Percentiles rank a stretch among this genome's conserved stretches.
These are phyloP conservation scores for Cydia fagiglandana DNA, from an alignment of 1,140 invertebrate genomes.

Conservation along the genomic window DNA sequence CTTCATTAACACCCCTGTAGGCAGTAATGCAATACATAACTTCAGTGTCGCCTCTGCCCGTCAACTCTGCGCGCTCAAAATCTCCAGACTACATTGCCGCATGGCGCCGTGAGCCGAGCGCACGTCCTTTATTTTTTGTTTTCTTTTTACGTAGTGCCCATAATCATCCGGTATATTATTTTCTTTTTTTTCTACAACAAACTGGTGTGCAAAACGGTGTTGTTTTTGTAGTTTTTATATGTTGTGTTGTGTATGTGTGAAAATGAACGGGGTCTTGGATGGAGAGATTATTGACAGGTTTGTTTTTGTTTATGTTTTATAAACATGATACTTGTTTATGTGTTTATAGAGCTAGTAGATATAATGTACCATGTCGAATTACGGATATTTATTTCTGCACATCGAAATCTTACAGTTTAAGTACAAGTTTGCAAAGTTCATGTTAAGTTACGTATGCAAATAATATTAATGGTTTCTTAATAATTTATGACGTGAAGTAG, in stretches of 20 bases:
- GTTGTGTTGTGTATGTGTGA: slow-evolving; percentile 14
- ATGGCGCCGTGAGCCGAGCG: slow-evolving; percentile 7
- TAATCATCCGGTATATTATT: neutral
- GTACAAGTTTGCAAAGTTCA: too few species aligned
- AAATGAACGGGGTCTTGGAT: slow-evolving; percentile 23
- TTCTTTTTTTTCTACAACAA: slow-evolving; percentile 17
- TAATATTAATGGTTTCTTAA: too few species aligned
- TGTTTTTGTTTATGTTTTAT: slow-evolving; percentile 2
- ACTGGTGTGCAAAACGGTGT: slow-evolving; percentile 6
- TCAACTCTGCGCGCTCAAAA: neutral
- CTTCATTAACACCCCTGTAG: neutral
- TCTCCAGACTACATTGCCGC: slow-evolving; percentile 1
- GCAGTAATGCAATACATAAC: neutral
- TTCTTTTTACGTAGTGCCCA: slow-evolving; percentile 26
- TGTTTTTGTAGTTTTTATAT: slow-evolving; percentile 3
- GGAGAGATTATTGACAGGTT: slow-evolving; percentile 25
- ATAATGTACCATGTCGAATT: neutral
- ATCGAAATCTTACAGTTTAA: too few species aligned
- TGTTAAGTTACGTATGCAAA: too few species aligned
- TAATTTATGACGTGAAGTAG: too few species aligned
- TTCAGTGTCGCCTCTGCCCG: neutral
- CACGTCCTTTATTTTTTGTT: slow-evolving; percentile 14
- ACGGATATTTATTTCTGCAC: too few species aligned
- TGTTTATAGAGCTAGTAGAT: neutral
- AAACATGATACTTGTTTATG: neutral